phyloP scores from a whole-genome alignment of 1,140 invertebrate species.

The Hypothenemus hampei region DNA sequence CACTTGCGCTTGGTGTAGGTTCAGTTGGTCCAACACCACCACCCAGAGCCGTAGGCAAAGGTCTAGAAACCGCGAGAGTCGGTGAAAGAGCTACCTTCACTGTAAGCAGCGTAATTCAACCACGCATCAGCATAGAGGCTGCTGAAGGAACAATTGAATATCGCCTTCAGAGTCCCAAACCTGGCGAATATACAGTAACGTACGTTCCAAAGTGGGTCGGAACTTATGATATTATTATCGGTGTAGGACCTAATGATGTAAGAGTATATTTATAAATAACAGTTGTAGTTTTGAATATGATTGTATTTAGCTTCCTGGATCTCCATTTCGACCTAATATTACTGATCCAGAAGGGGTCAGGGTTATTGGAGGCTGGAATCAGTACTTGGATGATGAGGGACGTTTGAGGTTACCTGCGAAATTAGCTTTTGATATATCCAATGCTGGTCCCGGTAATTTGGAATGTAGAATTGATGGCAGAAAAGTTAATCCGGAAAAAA shows the following conservation, averaged over 20 bases:
- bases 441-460: slow-evolving; percentile 69
- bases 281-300: background rate
- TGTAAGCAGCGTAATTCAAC: slow-evolving; percentile 56
- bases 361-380: slow-evolving; percentile 76
- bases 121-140: slow-evolving; percentile 45
- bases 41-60: slow-evolving; percentile 55
- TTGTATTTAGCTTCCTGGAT: slow-evolving; percentile 42
- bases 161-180: slow-evolving; percentile 43
- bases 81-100: slow-evolving; percentile 70
- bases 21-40: slow-evolving; percentile 44
- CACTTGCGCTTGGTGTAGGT: slow-evolving; percentile 55
- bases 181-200: slow-evolving; percentile 51
- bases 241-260: slow-evolving; percentile 46
- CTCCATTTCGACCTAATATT: slow-evolving; percentile 41
- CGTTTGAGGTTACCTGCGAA: slow-evolving; percentile 71
- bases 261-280: slow-evolving; percentile 7
- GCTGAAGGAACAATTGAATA: slow-evolving; percentile 43
- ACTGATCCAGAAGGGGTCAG: slow-evolving; percentile 46
- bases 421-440: slow-evolving; percentile 68
- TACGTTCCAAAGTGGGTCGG: slow-evolving; percentile 69
- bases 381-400: slow-evolving; percentile 66
- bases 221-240: slow-evolving; percentile 61
- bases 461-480: slow-evolving; percentile 58
- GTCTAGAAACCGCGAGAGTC: slow-evolving; percentile 63
- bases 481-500: slow-evolving; percentile 48